Evolutionary conservation across 2,113 vertebrate species (phyloP).

Genomic region (Heliornis fulica): DNA sequence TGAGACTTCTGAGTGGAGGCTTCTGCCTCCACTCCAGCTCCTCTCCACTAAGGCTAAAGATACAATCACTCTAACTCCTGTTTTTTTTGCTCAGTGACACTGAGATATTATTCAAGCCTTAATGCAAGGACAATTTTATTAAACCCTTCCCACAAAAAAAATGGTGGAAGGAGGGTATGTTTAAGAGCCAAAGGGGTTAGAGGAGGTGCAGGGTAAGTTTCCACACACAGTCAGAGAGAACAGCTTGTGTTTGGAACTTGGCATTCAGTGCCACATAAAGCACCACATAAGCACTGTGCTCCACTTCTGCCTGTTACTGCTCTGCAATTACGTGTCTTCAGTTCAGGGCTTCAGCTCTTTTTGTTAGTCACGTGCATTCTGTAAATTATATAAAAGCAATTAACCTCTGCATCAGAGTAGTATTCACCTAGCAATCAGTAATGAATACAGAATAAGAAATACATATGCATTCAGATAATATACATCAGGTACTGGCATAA

Average conservation of each 20-base stretch:
- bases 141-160: neutral
- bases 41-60: neutral
- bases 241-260: neutral
- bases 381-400: neutral
- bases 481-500: neutral
- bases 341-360: neutral
- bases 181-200: neutral
- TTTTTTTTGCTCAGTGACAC: neutral
- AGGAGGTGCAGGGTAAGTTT: neutral
- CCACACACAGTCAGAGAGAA: neutral
- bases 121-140: neutral
- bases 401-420: neutral
- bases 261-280: neutral
- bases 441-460: neutral
- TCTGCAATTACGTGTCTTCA: neutral
- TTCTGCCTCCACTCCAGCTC: neutral
- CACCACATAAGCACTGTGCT: neutral
- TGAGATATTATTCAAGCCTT: neutral
- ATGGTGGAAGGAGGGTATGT: neutral
- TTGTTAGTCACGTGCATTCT: neutral
- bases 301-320: neutral
- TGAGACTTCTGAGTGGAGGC: neutral
- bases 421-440: neutral
- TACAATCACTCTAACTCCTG: neutral
- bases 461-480: neutral